Base-by-base conservation (phyloP, 2,888 invertebrate species). In the Synergus laeviventris region DNA sequence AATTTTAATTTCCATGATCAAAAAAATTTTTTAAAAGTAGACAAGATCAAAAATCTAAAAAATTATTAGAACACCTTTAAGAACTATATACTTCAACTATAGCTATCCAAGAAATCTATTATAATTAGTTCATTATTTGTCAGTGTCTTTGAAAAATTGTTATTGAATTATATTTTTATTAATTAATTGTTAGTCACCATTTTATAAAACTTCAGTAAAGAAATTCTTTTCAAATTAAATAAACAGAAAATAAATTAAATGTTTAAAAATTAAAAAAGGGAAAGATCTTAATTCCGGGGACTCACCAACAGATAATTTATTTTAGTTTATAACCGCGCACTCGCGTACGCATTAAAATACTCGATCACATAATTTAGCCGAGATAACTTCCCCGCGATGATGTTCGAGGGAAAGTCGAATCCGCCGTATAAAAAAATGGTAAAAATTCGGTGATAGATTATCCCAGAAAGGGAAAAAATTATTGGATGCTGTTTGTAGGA, bases 401-500 rank as follows among this genome's bases (percentile, higher is more conserved):
- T 49, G 0, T 24, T 49, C 70, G 49, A 49, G 70, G 49, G 70
- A 70, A 70, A 70, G 70, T 49, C n/a, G 24, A 54, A 70, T 9
- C 5, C 24, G 45, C 31, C 5, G 18, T 31, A n/a, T 31, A 18
- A 45, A 14, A 64, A 70, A 70, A 31, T 66, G 1, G 4, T 70
- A 8, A 38, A 60, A 74, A 56, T 5, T n/a, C 21, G 38, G 5
- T n/a, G 14, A 39, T 42, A 14, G 1, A 38, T 56, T 74, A 39
- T 24, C 11, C 36, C 7, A 38, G 21, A 74, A 38, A 42, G 39
- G 59, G 62, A 12, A 49, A 59, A 60, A 61, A 70, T n/a, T 31
- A 45, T 18, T 4, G 76, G 74, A 74, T 76, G 66, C 78, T 76
- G 74, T 79, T 78, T 62, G 59, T 77, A 76, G 75, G 80, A 56